phyloP scores from a whole-genome alignment of 2,888 invertebrate genomes.

The Drosophila eohydei region DNA sequence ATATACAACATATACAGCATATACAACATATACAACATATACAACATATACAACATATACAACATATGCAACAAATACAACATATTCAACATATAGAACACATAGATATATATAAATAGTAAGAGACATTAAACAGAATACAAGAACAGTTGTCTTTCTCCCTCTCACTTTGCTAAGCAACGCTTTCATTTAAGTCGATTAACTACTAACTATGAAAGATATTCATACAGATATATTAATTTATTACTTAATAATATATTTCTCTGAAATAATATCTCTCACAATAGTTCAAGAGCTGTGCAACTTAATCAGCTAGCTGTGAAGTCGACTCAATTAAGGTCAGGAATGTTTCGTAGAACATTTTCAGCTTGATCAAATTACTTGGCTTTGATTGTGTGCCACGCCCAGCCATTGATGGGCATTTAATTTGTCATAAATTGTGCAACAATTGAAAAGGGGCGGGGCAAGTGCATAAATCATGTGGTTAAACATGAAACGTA shows the following conservation, averaged over 20 bases:
- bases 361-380: slow-evolving; percentile 8
- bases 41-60: too few relatives aligned
- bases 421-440: slow-evolving; percentile 73
- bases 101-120: too few relatives aligned
- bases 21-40: too few relatives aligned
- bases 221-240: neutral
- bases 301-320: slow-evolving; percentile 7
- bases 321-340: slow-evolving; percentile 5
- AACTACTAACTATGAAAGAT: neutral
- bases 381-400: neutral
- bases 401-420: slow-evolving; percentile 42
- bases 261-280: too few relatives aligned
- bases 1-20: too few relatives aligned
- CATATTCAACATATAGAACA: too few relatives aligned
- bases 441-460: slow-evolving; percentile 54
- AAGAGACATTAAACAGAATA: too few relatives aligned
- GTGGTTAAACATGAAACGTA: slow-evolving; percentile 73
- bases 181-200: too few relatives aligned
- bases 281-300: neutral
- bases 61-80: too few relatives aligned
- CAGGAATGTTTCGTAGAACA: neutral
- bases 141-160: too few relatives aligned
- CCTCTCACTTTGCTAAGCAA: too few relatives aligned
- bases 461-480: slow-evolving; percentile 72
- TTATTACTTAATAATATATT: neutral